These are phyloP conservation scores for Drosophila greeni DNA, from an alignment of 2,888 invertebrate species.

Conservation along the genomic window DNA sequence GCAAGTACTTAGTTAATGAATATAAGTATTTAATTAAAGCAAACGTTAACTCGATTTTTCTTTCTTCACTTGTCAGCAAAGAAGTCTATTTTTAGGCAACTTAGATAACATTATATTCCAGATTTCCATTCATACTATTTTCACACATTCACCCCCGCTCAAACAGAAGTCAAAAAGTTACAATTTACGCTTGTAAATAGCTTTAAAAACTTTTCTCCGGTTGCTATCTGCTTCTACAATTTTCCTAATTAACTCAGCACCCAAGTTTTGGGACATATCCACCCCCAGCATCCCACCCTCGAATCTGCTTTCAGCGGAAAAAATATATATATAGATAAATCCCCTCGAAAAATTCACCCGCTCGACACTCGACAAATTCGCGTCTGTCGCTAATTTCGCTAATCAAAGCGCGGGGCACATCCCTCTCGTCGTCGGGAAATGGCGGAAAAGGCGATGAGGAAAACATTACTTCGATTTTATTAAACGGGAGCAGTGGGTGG, in stretches of 20 bases:
- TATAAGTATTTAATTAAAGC: no score
- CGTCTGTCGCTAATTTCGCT: conserved; percentile 66
- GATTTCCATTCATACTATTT: conserved; percentile 5
- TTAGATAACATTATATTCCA: not conserved
- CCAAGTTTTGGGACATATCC: conserved; percentile 47
- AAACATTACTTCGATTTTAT: conserved; percentile 65
- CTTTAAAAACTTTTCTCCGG: conserved; percentile 66
- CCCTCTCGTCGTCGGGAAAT: conserved; percentile 1
- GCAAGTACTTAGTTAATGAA: not conserved
- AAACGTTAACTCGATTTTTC: not conserved
- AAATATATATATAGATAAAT: not conserved
- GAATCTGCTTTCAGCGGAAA: conserved; percentile 8
- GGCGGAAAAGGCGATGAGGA: conserved; percentile 19
- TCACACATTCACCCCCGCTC: conserved; percentile 20
- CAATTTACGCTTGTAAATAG: conserved; percentile 70
- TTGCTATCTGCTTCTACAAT: conserved; percentile 64
- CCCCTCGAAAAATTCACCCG: not conserved
- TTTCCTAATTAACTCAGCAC: conserved; percentile 71
- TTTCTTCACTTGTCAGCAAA: not conserved
- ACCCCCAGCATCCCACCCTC: not conserved
- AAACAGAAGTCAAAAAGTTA: conserved; percentile 63
- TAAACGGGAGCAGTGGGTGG: conserved; percentile 40
- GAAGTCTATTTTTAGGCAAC: not conserved
- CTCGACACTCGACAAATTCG: conserved; percentile 22
- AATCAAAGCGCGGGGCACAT: conserved; percentile 59